A percentile compares a stretch with the other conserved stretches of the same genome.
Conservation (phyloP, 2,888 invertebrate genomes). For the Ceramica pisi region DNA sequence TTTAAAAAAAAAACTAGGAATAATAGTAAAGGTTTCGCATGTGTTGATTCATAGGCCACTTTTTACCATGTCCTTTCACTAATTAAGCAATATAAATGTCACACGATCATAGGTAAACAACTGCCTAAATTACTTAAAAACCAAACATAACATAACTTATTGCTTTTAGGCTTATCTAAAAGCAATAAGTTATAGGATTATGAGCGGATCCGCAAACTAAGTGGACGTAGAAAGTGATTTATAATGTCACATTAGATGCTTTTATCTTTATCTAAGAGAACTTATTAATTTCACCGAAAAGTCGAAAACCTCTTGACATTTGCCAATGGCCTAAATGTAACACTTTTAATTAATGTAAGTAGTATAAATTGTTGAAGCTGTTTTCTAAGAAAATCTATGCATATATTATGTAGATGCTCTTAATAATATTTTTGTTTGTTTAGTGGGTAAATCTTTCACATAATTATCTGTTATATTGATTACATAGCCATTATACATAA, state of each 20-base stretch:
- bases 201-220: constrained; percentile 19
- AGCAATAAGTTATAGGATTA: constrained; percentile 1
- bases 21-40: too few species aligned
- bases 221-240: constrained; percentile 62
- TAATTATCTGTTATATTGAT: too few species aligned
- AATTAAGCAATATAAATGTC: too few species aligned
- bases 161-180: constrained; percentile 9
- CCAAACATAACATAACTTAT: too few species aligned
- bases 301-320: constrained; percentile 22
- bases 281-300: constrained; percentile 53
- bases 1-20: too few species aligned
- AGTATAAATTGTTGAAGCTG: constrained; percentile 18
- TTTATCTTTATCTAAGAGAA: constrained; percentile 53
- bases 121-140: background rate
- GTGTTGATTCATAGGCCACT: too few species aligned
- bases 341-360: constrained; percentile 14
- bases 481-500: too few species aligned
- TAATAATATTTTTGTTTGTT: background rate
- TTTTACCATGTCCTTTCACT: too few species aligned
- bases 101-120: background rate
- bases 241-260: constrained; percentile 50
- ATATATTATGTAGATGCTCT: background rate
- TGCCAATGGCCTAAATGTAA: background rate
- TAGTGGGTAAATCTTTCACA: too few species aligned
- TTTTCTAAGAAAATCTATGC: constrained; percentile 23